These are phyloP conservation scores for Rhombomys opimus DNA, from an alignment of 2,113 vertebrate species.

Conservation along the genomic window DNA sequence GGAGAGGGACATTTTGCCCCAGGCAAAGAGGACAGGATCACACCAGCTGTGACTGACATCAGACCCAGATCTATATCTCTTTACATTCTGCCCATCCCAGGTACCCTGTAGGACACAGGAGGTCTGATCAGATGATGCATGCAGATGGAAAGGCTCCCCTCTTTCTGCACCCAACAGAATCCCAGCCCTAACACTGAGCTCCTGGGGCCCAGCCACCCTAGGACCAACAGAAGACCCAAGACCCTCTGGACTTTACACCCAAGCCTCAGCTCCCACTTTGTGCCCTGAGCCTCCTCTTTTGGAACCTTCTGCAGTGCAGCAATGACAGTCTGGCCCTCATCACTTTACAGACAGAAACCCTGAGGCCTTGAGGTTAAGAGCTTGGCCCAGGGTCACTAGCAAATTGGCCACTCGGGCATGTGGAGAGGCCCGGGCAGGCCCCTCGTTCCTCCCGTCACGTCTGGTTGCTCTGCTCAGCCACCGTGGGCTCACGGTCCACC, in stretches of 20 bases:
- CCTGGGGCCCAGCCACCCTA: background rate
- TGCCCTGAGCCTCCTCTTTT: background rate
- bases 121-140: accelerated
- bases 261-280: background rate
- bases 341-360: background rate
- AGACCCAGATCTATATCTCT: background rate
- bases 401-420: background rate
- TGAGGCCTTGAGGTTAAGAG: conserved; percentile 32
- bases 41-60: accelerated
- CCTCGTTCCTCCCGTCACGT: conserved; percentile 3
- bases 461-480: conserved; percentile 63
- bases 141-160: too few species aligned
- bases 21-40: background rate
- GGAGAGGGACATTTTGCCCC: background rate
- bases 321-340: background rate
- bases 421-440: conserved; percentile 29
- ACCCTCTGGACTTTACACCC: background rate
- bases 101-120: background rate
- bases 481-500: background rate
- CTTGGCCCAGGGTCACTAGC: background rate
- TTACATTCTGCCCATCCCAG: background rate
- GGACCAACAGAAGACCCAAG: background rate
- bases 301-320: background rate
- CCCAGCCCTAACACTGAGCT: background rate
- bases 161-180: background rate